phyloP scores from a whole-genome alignment of 2,797 vertebrate species.

The Gouania willdenowi region DNA sequence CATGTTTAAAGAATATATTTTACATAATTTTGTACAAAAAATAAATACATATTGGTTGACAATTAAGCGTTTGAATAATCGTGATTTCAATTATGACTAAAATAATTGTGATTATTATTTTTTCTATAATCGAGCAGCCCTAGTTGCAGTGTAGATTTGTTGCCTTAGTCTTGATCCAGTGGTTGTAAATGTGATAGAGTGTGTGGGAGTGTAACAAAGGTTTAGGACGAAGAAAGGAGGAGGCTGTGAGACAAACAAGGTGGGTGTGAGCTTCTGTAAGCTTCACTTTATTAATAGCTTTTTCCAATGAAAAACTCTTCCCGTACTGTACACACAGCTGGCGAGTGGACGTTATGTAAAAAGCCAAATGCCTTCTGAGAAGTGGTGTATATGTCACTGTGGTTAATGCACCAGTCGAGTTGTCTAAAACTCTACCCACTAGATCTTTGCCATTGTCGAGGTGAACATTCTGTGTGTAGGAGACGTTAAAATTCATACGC shows the following conservation, averaged over 20 bases:
- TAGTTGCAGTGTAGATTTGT: no score
- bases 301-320: conserved; percentile 19
- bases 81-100: no score
- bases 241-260: conserved; percentile 35
- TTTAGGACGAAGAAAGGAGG: conserved; percentile 34
- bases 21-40: no score
- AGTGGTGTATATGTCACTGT: no score
- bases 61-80: no score
- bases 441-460: no score
- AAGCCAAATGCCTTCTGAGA: conserved; percentile 19
- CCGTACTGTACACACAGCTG: conserved; percentile 16
- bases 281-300: conserved; percentile 38
- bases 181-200: background rate
- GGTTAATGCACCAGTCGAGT: conserved; percentile 23
- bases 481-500: conserved; percentile 56
- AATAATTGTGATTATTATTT: no score
- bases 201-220: conserved; percentile 36
- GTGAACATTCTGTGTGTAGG: conserved; percentile 54
- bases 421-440: conserved; percentile 31
- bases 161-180: no score
- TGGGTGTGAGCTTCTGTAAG: conserved; percentile 36
- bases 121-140: no score
- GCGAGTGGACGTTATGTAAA: conserved; percentile 51
- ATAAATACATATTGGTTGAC: no score
- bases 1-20: no score